Base-by-base conservation (phyloP, 1,140 invertebrate genomes). In the Coenobita brevimanus region DNA sequence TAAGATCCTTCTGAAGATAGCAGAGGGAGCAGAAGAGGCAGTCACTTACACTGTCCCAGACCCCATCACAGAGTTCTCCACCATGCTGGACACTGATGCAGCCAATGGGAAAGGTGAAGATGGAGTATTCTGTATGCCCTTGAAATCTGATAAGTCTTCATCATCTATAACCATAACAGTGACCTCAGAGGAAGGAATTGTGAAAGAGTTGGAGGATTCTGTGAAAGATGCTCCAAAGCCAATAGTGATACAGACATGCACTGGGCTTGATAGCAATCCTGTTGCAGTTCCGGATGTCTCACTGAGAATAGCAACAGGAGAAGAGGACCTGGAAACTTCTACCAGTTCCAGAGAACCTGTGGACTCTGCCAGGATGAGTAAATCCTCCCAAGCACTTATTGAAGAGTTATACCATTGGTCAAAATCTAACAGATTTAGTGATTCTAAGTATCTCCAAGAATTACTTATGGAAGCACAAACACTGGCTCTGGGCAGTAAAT, bases 381-480 rank as follows among this genome's bases (percentile, higher is more conserved):
- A n/a, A 13, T 76, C 82, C 36, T 76, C 82, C 15, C 71, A 64
- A 43, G 71, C 30, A 21, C 50, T 85, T 0, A 71, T 85, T 1
- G 54, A 85, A 46, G 75, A 85, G 33, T 71, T 85, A 1, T 76
- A 85, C 60, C 50, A 73, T 24, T 85, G 82, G 82, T 76, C 82
- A 15, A 76, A 36, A 15, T 76, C 82, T 24, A 64, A 76, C 33
- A 41, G 46, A 13, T 85, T 76, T 62, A 64, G n/a, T 46, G 82
- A 85, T 43, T 85, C 71, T 41, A 36, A 76, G 4, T 1, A 46
- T 43, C 71, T 85, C 4, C 54, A 76, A 15, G 36, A 64, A 30
- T 10, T 85, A 10, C 38, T 85, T 2, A 54, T n/a, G 43, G 82
- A 75, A 17, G 21, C 73, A 36, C 71, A 78, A 30, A 41, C 73